Evolutionary conservation across 2,888 invertebrate genomes (phyloP), one percentile per base, ranked within the genome.

Genomic region (Sarcophaga rosellei): DNA sequence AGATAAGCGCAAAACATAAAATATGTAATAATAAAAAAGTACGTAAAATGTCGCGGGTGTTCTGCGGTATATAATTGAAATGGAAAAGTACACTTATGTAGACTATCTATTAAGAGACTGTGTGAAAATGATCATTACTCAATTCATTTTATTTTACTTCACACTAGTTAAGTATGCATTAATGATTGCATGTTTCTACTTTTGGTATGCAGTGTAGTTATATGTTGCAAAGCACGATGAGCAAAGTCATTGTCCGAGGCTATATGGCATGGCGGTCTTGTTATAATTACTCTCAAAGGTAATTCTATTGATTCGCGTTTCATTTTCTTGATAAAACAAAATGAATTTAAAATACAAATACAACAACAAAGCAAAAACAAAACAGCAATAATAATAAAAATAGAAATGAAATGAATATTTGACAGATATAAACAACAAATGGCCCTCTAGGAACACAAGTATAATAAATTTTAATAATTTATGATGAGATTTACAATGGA

Each of bases 201-300:
- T 53, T 53, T 53, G 12, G 53, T 17, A 53, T 0, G 53, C 53
- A 53, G 4, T 53, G 53, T 53, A 53, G 17, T 53, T 53, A 53
- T 15, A 17, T 53, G 12, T 15, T 53, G 17, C 12, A 53, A 15
- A 4, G 4, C 15, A 15, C 12, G 15, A 35, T 17, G 53, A 1
- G 17, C 15, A 12, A 77, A 66, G 73, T 77, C 81, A 81, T 76
- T 80, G 79, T 80, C 75, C 79, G 59, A 79, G 82, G 61, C 82
- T 25, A 68, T 20, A 23, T 20, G 45, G 66, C 45, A 23, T 20
- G 45, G 66, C 45, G 63, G 75, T 79, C 84, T 70, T 75, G 44
- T 63, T 84, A 66, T 84, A 75, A 78, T 81, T 84, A 75, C 53
- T 59, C 78, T 84, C 84, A 78, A 84, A 86, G 86, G 86, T 86